phyloP scores from a whole-genome alignment of 1,140 invertebrate genomes.

The Glossosoma conforme region DNA sequence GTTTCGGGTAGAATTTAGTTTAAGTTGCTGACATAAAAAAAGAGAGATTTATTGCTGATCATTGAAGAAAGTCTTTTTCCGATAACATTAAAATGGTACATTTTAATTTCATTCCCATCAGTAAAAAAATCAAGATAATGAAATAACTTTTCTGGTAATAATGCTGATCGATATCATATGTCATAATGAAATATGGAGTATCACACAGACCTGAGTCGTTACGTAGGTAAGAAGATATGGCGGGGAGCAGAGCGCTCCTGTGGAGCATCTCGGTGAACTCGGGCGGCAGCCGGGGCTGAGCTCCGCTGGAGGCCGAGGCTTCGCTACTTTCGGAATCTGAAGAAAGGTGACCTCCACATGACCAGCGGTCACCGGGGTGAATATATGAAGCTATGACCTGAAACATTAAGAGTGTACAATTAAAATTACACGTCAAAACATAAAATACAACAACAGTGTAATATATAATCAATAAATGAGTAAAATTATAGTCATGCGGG shows the following conservation, averaged over 20 bases:
- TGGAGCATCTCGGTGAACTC: constrained; percentile 72
- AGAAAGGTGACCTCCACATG: constrained; percentile 38
- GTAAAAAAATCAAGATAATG: too few relatives aligned
- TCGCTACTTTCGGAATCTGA: constrained; percentile 36
- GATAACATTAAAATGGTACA: too few relatives aligned
- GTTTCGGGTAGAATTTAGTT: too few relatives aligned
- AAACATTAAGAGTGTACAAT: constrained; percentile 39
- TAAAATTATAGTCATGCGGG: too few relatives aligned
- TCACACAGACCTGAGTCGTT: constrained; percentile 89
- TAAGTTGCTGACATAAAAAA: too few relatives aligned
- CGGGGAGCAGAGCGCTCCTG: constrained; percentile 79
- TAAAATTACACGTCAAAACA: neutral
- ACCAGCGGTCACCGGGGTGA: constrained; percentile 65
- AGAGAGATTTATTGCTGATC: too few relatives aligned
- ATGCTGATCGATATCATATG: too few relatives aligned
- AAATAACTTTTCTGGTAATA: too few relatives aligned
- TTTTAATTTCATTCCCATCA: too few relatives aligned
- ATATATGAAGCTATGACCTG: constrained; percentile 83
- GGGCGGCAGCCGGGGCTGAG: constrained; percentile 51
- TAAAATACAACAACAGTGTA: neutral
- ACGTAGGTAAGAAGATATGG: constrained; percentile 84
- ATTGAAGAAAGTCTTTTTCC: too few relatives aligned
- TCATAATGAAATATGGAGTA: constrained; percentile 13
- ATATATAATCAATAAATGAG: neutral
- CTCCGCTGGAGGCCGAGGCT: constrained; percentile 32